Evolutionary conservation across 2,888 invertebrate species (phyloP), one percentile per base, ranked within the genome.

Genomic region (Dascillus cervinus): DNA sequence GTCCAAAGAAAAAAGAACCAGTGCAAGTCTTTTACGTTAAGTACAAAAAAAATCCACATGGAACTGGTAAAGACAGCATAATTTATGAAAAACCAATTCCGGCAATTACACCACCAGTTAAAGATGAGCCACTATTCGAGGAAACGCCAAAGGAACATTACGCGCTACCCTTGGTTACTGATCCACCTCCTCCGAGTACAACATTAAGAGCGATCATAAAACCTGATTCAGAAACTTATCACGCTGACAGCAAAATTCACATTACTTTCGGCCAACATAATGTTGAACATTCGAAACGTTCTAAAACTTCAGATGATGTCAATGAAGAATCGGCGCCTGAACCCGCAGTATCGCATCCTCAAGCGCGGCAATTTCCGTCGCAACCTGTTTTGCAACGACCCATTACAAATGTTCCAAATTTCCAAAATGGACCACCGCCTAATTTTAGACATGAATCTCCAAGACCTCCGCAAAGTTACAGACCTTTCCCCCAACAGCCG

Each of bases 11-110:
- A 45, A 87, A 86, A 55, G 88, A 89, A 56, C 86, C 88, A 13
- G 86, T 89, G 20, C 89, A 90, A 52, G 90, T 90, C 1, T 90
- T 87, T 58, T 90, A 89, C 55, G 89, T 90, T 0, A 89, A 89
- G 62, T 90, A 90, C 56, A 86, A 87, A 56, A 88, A 89, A 59
- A 86, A 88, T 52, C 82, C 76, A 1, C 68, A 78, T 47, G 75
- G 82, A 8, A 71, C 77, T 44, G 75, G 77, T 0, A 77, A 81
- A 46, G 73, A 80, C 26, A 79, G 82, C 44, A 73, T 88, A 6
- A 75, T 87, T 29, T 81, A 88, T 55, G 88, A 88, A 37, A 74
- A 80, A 41, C 88, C 88, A 0, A 71, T 88, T 11, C 82, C 87
- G 4, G 87, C 88, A 4, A 66, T 88, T 11, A 78, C 82, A 17